phyloP scores from a whole-genome alignment of 2,888 invertebrate species.

The Mylabris sibirica region DNA sequence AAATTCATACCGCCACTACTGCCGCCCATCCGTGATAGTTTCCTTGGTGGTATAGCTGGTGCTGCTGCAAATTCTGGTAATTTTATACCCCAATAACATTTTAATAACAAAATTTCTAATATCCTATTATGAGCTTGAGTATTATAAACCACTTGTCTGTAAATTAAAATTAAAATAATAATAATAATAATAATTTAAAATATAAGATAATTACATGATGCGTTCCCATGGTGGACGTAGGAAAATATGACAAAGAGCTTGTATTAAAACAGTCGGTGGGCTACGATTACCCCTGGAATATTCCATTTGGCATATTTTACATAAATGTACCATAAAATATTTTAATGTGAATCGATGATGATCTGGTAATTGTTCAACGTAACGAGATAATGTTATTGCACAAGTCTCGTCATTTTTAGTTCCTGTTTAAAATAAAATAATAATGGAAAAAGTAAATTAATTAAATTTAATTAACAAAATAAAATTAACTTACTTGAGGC shows the following conservation, averaged over 20 bases:
- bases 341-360: constrained; percentile 70
- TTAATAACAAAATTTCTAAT: constrained; percentile 72
- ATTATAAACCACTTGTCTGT: constrained; percentile 77
- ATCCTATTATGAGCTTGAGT: constrained; percentile 76
- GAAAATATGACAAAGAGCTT: constrained; percentile 76
- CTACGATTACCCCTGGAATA: constrained; percentile 69
- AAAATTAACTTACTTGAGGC: constrained; percentile 53
- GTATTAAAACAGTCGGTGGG: constrained; percentile 72
- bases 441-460: constrained; percentile 3
- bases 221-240: constrained; percentile 79
- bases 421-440: constrained; percentile 25
- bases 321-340: constrained; percentile 75
- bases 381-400: constrained; percentile 63
- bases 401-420: constrained; percentile 66
- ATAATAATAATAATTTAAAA: constrained; percentile 25
- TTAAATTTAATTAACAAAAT: neutral
- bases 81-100: constrained; percentile 73
- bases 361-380: constrained; percentile 69
- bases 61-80: constrained; percentile 72
- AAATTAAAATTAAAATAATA: constrained; percentile 47
- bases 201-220: constrained; percentile 69
- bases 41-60: constrained; percentile 71
- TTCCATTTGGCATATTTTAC: constrained; percentile 75
- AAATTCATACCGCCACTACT: constrained; percentile 25
- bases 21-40: constrained; percentile 61